Evolutionary conservation across 2,797 vertebrate genomes (phyloP), one percentile per base, ranked within the genome.

Genomic region (Molossus molossus): DNA sequence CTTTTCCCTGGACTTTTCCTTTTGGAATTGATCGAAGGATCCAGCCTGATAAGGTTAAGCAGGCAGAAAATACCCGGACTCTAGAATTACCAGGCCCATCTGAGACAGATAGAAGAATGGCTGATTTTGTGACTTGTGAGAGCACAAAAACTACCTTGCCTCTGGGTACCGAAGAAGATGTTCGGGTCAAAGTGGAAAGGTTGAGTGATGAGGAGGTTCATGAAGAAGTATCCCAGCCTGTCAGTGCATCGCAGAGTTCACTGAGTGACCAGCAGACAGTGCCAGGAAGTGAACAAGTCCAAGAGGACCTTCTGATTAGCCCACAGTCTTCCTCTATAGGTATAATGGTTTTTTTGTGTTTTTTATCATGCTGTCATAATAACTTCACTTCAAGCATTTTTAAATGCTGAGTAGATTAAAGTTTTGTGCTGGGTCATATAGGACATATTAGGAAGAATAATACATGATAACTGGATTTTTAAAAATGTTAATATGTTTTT

Each of bases 171-270:
- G 99, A 99, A 95, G 99, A 99, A 76, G 99, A 99, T 6, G 99
- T 99, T 89, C 98, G 98, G 12, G 99, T 99, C 97, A 99, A 99
- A 98, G 99, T 99, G 96, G 99, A 99, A 90, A 98, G 99, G 91
- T 98, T 99, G 53, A 99, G 99, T 23, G 99, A 99, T 0, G 99
- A 99, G 98, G 99, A 99, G 97, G 99, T 98, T n/a, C 99, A 99
- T 5, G 99, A 99, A 98, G 99, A 99, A 0, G 99, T 99, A 0
- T 99, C 99, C 0, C 99, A 99, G 97, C 99, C 99, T 0, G 99
- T 99, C 93, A 99, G 99, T 75, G 99, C 99, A 3, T 99, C 99
- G 91, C 99, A 99, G 98, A 99, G 99, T 98, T 99, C 99, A 0
- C 98, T 99, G 97, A 99, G 99, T 9, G 99, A 99, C 97, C 99